Evolutionary conservation across 2,888 invertebrate genomes (phyloP), one percentile per base, ranked within the genome.

Genomic region (Lasiommata megera): DNA sequence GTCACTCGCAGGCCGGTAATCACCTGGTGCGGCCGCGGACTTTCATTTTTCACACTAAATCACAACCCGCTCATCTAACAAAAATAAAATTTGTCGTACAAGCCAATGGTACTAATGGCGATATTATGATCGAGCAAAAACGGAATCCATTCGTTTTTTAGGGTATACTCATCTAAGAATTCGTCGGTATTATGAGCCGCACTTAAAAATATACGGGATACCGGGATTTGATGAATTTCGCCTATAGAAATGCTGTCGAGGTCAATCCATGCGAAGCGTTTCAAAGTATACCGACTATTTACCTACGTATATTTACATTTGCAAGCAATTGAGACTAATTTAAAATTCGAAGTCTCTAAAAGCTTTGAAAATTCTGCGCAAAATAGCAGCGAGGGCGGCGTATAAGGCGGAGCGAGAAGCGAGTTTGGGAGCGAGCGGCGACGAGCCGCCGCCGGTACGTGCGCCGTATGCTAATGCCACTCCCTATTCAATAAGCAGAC

Each of bases 401-500:
- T 37, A 48, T 48, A 37, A 59, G 59, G 48, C 50, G 54, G 38
- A 57, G 65, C 63, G 64, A 28, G 41, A 38, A 66, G 63, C 62
- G 61, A 37, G 55, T 54, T 16, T 16, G 37, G 52, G 44, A 46
- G 58, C 62, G 62, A 61, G 61, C 60, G 54, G 64, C 62, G 59
- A 66, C 77, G 73, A 80, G 82, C 78, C 80, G 79, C 72, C 63
- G 70, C 82, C 40, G 31, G 12, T 85, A 89, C 89, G 89, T 89
- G 90, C 84, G 72, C 71, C 76, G 90, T 88, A 89, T 89, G 87
- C 87, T 89, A 90, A 89, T 88, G 76, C 74, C 71, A 69, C 75
- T 79, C 81, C 86, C 88, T 89, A 89, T 90, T 90, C 90, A 90
- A 90, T 90, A 90, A 89, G 87, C 88, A 84, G 87, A 85, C 89